Evolutionary conservation across 2,113 vertebrate species (phyloP), one percentile per base, ranked within the genome.

Genomic region (Gymnogyps californianus): DNA sequence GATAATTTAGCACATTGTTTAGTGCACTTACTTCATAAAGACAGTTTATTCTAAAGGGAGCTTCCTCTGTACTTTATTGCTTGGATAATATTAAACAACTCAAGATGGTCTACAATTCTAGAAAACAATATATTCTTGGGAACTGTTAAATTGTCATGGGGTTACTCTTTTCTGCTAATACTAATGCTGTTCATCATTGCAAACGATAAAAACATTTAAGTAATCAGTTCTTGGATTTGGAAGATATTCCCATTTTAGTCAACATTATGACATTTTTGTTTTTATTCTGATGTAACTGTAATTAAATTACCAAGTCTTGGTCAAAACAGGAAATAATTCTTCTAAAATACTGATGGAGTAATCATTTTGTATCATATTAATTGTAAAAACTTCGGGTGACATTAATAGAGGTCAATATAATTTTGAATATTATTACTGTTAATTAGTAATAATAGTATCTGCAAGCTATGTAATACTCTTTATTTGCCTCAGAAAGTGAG

Each of bases 201-300:
- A 67, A 90, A 75, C 11, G 15, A 79, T 55, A 85, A 91, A 91
- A 96, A 71, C 44, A 64, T 69, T 38, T 57, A 47, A 82, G 46
- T 57, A 91, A 83, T 67, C 14, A 24, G 24, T 29, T 85, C 66
- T 70, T 90, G 11, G 46, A 90, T 66, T 90, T 90, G 75, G 51
- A 92, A 92, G 20, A 54, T 58, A 79, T 11, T 89, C 31, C 59
- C 5, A 32, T 72, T 89, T 72, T 76, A 89, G 77, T 52, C 57
- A 90, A 93, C 36, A 15, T 82, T 32, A 78, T 67, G 70, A 87
- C 77, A 89, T 92, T 87, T 86, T 92, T 88, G 67, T 25, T 95
- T 93, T 91, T 81, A 46, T 95, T 89, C 83, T 96, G 91, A 91
- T 87, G 86, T 89, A 92, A 92, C 31, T 67, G 36, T 82, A 79